Evolutionary conservation across 2,797 vertebrate species (phyloP).

Genomic region (Poecilia picta): DNA sequence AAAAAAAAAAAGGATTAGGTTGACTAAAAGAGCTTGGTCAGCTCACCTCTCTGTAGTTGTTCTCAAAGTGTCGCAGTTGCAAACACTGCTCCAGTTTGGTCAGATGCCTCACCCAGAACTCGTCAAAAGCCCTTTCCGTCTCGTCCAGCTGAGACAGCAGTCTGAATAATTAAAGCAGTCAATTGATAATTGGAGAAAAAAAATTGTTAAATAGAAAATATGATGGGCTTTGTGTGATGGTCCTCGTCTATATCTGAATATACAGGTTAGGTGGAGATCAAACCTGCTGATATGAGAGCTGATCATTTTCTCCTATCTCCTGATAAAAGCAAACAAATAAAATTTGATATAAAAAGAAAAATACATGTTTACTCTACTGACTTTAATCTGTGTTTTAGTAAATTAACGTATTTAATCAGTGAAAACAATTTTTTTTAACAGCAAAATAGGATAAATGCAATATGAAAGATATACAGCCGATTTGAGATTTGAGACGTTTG

Average conservation of each 20-base stretch:
- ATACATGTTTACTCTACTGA: not conserved
- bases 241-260: constrained; percentile 3
- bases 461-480: not conserved
- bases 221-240: not conserved
- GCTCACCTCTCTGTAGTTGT: constrained; percentile 93
- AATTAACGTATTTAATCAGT: not conserved
- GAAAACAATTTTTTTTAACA: not conserved
- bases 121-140: constrained; percentile 92
- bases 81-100: constrained; percentile 95
- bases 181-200: not conserved
- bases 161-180: constrained; percentile 76
- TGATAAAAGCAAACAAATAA: not conserved
- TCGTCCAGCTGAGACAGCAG: constrained; percentile 92
- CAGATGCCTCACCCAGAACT: constrained; percentile 94
- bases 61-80: constrained; percentile 91
- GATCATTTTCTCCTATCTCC: not conserved
- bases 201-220: not conserved
- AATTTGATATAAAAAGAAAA: not conserved
- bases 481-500: not conserved
- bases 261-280: not conserved
- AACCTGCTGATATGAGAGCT: not conserved
- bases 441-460: not conserved
- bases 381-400: not conserved
- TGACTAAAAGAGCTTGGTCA: not conserved
- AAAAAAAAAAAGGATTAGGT: not conserved